phyloP scores from a whole-genome alignment of 2,888 invertebrate species.

The Campopleginae sp. region DNA sequence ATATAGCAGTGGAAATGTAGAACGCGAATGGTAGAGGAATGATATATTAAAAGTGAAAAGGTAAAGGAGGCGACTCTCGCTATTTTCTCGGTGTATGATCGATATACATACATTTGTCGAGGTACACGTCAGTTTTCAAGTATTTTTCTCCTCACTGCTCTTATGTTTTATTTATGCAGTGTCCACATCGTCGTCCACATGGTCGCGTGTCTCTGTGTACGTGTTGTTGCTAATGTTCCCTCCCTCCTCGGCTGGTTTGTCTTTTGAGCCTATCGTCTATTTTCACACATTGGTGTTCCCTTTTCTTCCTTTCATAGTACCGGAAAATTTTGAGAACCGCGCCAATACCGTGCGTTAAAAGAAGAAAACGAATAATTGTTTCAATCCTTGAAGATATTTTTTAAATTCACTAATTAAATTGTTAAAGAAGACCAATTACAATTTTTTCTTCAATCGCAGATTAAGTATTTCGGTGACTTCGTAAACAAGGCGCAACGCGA shows the following conservation, averaged over 20 bases:
- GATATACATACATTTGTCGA: conserved; percentile 61
- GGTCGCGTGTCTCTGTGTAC: conserved; percentile 13
- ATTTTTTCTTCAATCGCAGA: conserved; percentile 4
- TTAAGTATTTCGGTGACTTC: conserved; percentile 18
- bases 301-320: not conserved
- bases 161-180: conserved; percentile 63
- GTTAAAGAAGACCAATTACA: not conserved
- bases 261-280: conserved; percentile 15
- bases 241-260: not conserved
- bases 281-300: not conserved
- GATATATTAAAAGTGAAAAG: conserved; percentile 23
- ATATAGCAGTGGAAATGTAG: not conserved
- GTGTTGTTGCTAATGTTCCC: conserved; percentile 29
- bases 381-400: not conserved
- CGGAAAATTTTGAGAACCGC: not conserved
- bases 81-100: conserved; percentile 49
- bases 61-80: not conserved
- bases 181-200: conserved; percentile 16
- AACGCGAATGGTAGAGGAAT: conserved; percentile 9
- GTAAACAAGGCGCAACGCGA: conserved; percentile 47
- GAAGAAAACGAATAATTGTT: not conserved
- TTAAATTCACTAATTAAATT: not conserved
- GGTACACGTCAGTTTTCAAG: conserved; percentile 70
- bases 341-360: not conserved
- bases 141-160: conserved; percentile 39